Conservation (phyloP, 2,113 vertebrate genomes). For the Excalfactoria chinensis region DNA sequence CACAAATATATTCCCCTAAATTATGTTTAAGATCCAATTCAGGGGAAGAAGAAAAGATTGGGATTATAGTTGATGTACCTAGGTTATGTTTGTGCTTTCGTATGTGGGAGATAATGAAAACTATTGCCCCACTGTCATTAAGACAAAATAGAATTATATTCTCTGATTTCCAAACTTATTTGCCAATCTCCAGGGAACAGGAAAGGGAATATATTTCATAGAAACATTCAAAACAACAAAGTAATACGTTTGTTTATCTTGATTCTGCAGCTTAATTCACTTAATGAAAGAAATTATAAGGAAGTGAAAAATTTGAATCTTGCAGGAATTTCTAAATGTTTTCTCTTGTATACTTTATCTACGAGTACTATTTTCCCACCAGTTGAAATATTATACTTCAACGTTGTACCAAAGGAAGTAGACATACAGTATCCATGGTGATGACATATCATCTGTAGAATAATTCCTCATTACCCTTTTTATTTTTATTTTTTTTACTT, state of each 20-base stretch:
- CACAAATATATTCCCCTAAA: background rate
- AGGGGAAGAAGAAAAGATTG: background rate
- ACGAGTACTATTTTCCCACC: background rate
- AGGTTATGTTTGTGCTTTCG: background rate
- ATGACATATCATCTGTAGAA: background rate
- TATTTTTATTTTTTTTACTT: background rate
- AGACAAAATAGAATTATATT: background rate
- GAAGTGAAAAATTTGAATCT: background rate
- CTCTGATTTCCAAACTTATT: background rate
- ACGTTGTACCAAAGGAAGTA: background rate
- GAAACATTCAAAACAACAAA: background rate
- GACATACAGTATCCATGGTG: background rate
- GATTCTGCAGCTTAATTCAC: background rate
- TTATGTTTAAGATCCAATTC: background rate
- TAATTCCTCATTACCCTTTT: background rate
- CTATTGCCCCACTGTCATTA: background rate
- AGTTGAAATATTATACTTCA: background rate
- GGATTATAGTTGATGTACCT: background rate
- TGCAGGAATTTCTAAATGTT: background rate
- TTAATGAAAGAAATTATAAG: background rate
- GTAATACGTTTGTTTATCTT: background rate
- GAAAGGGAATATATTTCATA: background rate
- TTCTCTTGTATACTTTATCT: background rate
- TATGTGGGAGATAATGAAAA: background rate
- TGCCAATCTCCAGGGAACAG: background rate